These are phyloP conservation scores for Anodontia alba DNA, from an alignment of 2,888 invertebrate species.

Conservation along the genomic window DNA sequence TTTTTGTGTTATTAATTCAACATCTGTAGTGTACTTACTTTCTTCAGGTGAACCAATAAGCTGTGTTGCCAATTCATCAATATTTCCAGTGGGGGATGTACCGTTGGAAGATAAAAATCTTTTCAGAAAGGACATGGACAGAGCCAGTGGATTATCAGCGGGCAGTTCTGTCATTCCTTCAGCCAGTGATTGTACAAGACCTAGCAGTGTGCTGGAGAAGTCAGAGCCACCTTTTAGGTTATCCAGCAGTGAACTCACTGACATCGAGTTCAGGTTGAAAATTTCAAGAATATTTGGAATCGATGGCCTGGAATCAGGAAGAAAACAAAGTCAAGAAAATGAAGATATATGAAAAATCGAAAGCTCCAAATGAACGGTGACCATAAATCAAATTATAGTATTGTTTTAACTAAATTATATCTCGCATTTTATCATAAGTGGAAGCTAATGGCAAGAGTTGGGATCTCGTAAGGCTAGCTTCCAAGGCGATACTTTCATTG, in stretches of 20 bases:
- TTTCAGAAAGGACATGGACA: slow-evolving; percentile 24
- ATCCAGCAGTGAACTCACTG: slow-evolving; percentile 36
- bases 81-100: slow-evolving; percentile 24
- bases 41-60: background rate
- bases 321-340: no score
- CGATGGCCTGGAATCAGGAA: slow-evolving; percentile 44
- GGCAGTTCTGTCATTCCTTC: slow-evolving; percentile 27
- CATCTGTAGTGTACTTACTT: no score
- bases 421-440: no score
- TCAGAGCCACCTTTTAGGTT: slow-evolving; percentile 13
- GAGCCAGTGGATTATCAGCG: slow-evolving; percentile 31
- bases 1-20: no score
- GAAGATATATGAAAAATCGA: no score
- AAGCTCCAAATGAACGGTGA: no score
- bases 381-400: no score
- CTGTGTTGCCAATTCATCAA: slow-evolving; percentile 23
- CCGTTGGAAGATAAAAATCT: slow-evolving; percentile 37
- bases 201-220: slow-evolving; percentile 19
- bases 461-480: no score
- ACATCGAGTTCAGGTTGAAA: slow-evolving; percentile 40
- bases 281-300: slow-evolving; percentile 51
- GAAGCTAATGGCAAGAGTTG: no score
- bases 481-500: no score
- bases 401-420: no score
- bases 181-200: slow-evolving; percentile 11